phyloP scores from a whole-genome alignment of 2,797 vertebrate genomes.

The Sebastes ruberrimus region DNA sequence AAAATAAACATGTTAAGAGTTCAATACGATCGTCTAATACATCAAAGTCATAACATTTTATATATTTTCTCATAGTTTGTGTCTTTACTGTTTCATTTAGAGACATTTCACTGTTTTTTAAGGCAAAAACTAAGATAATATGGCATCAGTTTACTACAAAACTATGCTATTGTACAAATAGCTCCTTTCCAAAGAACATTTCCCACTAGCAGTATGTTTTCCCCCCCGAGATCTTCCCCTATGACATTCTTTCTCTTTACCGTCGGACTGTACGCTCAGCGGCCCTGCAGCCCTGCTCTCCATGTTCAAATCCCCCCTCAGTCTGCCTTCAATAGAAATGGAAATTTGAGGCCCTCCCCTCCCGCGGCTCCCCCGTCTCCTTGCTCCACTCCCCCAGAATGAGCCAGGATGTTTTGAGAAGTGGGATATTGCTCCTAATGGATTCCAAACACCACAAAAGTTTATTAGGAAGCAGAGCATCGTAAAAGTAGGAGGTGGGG shows the following conservation, averaged over 20 bases:
- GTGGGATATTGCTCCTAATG: constrained; percentile 86
- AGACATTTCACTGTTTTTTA: neutral
- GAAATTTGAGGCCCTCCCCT: constrained; percentile 75
- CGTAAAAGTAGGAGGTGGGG: constrained; percentile 69
- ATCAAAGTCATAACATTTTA: neutral
- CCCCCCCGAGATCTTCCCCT: neutral
- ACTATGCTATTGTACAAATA: neutral
- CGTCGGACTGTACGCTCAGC: constrained; percentile 32
- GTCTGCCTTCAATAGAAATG: constrained; percentile 80
- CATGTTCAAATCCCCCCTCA: constrained; percentile 47
- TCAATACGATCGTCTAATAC: neutral
- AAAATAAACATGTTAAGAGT: neutral
- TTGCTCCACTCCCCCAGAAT: constrained; percentile 60
- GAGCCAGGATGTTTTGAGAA: constrained; percentile 84
- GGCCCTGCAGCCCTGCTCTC: constrained; percentile 34
- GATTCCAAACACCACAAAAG: constrained; percentile 86
- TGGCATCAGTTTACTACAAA: neutral
- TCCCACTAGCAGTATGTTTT: neutral
- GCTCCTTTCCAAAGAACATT: neutral
- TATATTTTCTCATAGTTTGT: neutral
- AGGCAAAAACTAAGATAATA: neutral
- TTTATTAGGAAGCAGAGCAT: constrained; percentile 84
- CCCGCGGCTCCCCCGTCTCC: constrained; percentile 46
- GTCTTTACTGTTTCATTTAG: constrained; percentile 6
- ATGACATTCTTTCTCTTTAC: constrained; percentile 45